A percentile compares a stretch with the other conserved stretches of the same genome.
Conservation (phyloP, 2,888 invertebrate genomes). For the Drosophila fulvimacula region DNA sequence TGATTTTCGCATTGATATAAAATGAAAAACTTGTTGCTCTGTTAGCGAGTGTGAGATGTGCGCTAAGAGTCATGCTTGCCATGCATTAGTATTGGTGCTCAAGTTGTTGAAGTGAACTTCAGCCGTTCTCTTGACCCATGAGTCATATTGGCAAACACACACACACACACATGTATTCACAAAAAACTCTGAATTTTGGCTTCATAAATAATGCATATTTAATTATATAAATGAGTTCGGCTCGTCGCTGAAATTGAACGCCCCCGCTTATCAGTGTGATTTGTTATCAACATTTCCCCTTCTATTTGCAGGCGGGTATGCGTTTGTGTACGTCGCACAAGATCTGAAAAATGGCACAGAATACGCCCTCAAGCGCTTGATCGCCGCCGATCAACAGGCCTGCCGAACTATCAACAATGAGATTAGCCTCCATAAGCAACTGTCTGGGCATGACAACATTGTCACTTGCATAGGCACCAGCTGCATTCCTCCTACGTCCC, state of each 20-base stretch:
- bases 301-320: slow-evolving; percentile 93
- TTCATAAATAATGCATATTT: not conserved
- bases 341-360: slow-evolving; percentile 93
- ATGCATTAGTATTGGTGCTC: slow-evolving; percentile 40
- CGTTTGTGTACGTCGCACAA: slow-evolving; percentile 97
- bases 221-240: slow-evolving; percentile 35
- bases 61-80: slow-evolving; percentile 14
- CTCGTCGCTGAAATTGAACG: slow-evolving; percentile 15
- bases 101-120: slow-evolving; percentile 33
- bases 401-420: slow-evolving; percentile 92
- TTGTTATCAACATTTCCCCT: slow-evolving; percentile 30
- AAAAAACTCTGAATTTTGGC: not conserved
- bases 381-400: slow-evolving; percentile 93
- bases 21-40: slow-evolving; percentile 61
- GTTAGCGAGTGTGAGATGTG: slow-evolving; percentile 35
- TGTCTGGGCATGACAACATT: slow-evolving; percentile 96
- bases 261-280: slow-evolving; percentile 52
- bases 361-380: slow-evolving; percentile 95
- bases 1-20: slow-evolving; percentile 44
- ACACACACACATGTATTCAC: slow-evolving; percentile 6
- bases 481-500: slow-evolving; percentile 84
- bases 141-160: slow-evolving; percentile 37
- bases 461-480: slow-evolving; percentile 92
- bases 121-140: slow-evolving; percentile 49
- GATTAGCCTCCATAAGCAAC: slow-evolving; percentile 93